A percentile compares a stretch with the other conserved stretches of the same genome.
phyloP scores from a whole-genome alignment of 30 jellyfish, hydroid and myxozoan genomes.

The Catostylus mosaicus region DNA sequence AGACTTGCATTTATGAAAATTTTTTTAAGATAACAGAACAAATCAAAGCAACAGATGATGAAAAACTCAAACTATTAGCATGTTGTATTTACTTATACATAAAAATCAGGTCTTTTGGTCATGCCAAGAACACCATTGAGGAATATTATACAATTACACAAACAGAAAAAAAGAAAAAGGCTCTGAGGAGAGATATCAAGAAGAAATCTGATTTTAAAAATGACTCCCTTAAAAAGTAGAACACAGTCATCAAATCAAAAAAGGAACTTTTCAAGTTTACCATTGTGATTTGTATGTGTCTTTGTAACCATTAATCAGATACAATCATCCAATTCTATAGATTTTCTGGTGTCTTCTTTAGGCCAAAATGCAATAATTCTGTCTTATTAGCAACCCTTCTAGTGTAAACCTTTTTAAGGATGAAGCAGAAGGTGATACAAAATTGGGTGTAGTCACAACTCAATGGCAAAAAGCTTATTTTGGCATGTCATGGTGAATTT shows the following conservation, averaged over 20 bases:
- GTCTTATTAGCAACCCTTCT: too few species aligned
- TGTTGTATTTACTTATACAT: slow-evolving; percentile 17
- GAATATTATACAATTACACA: slow-evolving; percentile 14
- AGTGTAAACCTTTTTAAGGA: too few species aligned
- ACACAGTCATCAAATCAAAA: background rate
- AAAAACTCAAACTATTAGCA: background rate
- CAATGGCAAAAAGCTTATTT: too few species aligned
- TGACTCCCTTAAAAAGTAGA: background rate
- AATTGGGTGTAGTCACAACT: too few species aligned
- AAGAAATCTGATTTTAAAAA: slow-evolving; percentile 21
- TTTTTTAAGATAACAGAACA: slow-evolving; percentile 24
- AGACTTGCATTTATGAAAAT: slow-evolving; percentile 18
- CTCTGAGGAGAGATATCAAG: slow-evolving; percentile 40
- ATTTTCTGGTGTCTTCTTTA: too few species aligned
- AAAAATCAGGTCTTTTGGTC: slow-evolving; percentile 37
- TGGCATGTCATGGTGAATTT: too few species aligned
- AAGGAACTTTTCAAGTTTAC: background rate
- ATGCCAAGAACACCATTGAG: slow-evolving; percentile 34
- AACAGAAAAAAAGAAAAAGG: slow-evolving; percentile 51
- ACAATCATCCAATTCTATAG: too few species aligned
- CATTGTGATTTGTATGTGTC: background rate
- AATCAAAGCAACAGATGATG: background rate
- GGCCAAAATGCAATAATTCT: too few species aligned
- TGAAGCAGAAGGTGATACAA: too few species aligned
- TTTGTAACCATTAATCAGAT: too few species aligned